These are phyloP conservation scores for Lagocephalus sceleratus DNA, from an alignment of 2,797 vertebrate species.

Conservation along the genomic window DNA sequence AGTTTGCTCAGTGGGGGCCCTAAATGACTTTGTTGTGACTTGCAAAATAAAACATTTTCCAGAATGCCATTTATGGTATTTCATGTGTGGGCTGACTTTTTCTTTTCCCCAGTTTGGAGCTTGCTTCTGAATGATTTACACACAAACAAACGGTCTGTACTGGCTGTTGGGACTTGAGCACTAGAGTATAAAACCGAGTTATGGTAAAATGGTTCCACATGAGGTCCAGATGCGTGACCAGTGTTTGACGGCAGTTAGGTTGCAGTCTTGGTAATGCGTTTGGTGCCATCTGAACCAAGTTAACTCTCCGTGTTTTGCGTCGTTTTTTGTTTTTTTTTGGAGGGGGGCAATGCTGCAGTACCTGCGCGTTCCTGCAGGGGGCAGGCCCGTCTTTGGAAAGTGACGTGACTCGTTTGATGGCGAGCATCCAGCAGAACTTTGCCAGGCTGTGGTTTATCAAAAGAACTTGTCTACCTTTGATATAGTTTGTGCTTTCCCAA, in stretches of 20 bases:
- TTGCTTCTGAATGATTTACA: background rate
- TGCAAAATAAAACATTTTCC: slow-evolving; percentile 77
- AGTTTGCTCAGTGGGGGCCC: slow-evolving; percentile 50
- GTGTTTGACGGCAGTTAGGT: too few species aligned
- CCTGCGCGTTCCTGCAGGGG: slow-evolving; percentile 52
- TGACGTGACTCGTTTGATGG: background rate
- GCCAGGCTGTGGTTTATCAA: slow-evolving; percentile 28
- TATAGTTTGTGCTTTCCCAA: slow-evolving; percentile 12
- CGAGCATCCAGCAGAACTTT: slow-evolving; percentile 17
- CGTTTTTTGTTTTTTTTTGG: background rate
- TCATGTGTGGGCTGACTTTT: slow-evolving; percentile 29
- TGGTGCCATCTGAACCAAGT: too few species aligned
- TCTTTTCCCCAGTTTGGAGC: background rate
- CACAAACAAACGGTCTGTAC: too few species aligned
- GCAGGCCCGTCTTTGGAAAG: slow-evolving; percentile 16
- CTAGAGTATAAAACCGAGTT: too few species aligned
- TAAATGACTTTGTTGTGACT: slow-evolving; percentile 59
- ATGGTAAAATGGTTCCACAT: too few species aligned
- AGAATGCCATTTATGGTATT: slow-evolving; percentile 52
- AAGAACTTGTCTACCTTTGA: slow-evolving; percentile 21
- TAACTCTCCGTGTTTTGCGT: background rate
- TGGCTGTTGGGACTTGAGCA: too few species aligned
- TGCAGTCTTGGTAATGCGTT: too few species aligned
- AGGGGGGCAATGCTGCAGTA: background rate
- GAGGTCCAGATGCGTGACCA: too few species aligned